These are phyloP conservation scores for Syngnathus typhle DNA, from an alignment of 2,113 vertebrate genomes.

Conservation along the genomic window DNA sequence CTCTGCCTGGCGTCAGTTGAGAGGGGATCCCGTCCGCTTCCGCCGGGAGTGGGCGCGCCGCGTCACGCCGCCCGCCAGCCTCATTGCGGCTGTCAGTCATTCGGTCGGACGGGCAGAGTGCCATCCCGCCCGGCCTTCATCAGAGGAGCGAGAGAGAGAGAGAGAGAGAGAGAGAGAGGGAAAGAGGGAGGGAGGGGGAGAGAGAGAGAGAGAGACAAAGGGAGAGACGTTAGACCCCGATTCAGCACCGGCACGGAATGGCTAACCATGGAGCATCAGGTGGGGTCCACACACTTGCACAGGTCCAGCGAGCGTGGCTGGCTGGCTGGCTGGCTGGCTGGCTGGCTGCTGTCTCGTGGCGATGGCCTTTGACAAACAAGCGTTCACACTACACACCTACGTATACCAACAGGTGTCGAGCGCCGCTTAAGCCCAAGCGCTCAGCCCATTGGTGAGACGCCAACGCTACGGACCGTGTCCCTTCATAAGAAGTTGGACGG, in stretches of 20 bases:
- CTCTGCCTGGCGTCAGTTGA: not conserved
- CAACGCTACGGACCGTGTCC: no score
- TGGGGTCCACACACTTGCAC: slow-evolving; percentile 31
- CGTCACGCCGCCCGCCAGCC: slow-evolving; percentile 35
- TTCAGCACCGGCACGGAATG: not conserved
- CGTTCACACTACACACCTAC: no score
- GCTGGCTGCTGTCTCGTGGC: slow-evolving; percentile 24
- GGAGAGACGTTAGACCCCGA: not conserved
- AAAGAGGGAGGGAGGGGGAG: not conserved
- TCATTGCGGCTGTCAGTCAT: slow-evolving; percentile 40
- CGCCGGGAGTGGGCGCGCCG: slow-evolving; percentile 24
- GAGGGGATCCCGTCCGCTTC: slow-evolving; percentile 23
- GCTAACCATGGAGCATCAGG: slow-evolving; percentile 32
- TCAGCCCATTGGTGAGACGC: no score
- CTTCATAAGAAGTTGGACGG: no score
- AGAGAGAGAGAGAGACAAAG: not conserved
- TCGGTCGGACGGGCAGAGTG: slow-evolving; percentile 29
- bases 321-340: not conserved
- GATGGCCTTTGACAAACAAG: not conserved
- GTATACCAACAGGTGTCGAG: no score
- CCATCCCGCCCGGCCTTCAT: slow-evolving; percentile 23
- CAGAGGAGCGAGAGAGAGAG: not conserved
- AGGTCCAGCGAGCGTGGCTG: slow-evolving; percentile 10
- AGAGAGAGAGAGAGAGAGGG: not conserved
- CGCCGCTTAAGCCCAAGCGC: no score